Evolutionary conservation across 2,113 vertebrate genomes (phyloP).

Genomic region (Struthio camelus): DNA sequence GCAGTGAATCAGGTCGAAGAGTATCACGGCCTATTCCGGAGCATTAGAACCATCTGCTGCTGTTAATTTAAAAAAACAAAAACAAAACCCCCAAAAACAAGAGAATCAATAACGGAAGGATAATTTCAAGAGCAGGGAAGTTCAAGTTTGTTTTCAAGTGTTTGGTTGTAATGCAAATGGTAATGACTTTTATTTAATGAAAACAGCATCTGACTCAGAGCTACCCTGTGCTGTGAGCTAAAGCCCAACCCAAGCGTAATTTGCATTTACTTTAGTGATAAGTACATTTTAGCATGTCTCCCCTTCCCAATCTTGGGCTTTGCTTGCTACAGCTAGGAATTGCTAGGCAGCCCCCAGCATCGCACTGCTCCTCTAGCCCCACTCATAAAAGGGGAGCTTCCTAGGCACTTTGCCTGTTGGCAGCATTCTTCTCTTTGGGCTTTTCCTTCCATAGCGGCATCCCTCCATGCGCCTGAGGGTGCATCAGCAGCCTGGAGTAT

Average conservation of each 20-base stretch:
- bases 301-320: neutral
- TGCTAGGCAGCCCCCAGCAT: neutral
- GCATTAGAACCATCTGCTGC: constrained; percentile 1
- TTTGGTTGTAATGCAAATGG: neutral
- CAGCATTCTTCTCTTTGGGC: neutral
- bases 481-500: neutral
- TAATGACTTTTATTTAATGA: neutral
- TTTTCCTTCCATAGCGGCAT: neutral
- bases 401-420: neutral
- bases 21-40: neutral
- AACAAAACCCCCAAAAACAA: neutral
- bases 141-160: neutral
- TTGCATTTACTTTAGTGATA: neutral
- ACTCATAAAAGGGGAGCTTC: neutral
- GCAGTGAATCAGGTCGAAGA: neutral
- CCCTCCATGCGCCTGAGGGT: neutral
- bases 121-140: neutral
- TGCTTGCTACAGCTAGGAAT: neutral
- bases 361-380: neutral
- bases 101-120: neutral
- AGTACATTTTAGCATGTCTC: neutral
- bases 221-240: neutral
- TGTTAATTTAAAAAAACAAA: neutral
- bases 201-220: neutral
- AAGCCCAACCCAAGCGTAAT: neutral